These are phyloP conservation scores for Drosophila infuscata DNA, from an alignment of 2,888 invertebrate genomes.

Conservation along the genomic window DNA sequence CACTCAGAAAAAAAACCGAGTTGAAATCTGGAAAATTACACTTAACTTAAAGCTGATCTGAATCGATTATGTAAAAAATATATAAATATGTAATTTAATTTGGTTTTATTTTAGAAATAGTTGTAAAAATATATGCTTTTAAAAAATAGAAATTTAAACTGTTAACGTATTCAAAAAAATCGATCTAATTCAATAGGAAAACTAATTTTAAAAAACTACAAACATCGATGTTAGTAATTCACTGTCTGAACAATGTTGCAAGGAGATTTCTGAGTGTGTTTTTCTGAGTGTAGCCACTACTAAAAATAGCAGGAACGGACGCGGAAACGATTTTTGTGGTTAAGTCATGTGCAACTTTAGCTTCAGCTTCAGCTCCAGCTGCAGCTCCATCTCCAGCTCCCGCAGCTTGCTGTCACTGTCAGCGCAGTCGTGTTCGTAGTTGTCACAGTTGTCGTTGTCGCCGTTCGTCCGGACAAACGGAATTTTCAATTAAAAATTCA, in stretches of 20 bases:
- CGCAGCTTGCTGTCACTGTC: conserved; percentile 25
- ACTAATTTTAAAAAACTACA: not conserved
- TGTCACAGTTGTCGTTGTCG: conserved; percentile 16
- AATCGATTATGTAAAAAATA: no score
- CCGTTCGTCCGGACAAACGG: conserved; percentile 55
- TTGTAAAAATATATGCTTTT: not conserved
- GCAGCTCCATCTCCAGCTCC: not conserved
- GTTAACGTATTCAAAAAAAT: not conserved
- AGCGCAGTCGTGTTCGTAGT: conserved; percentile 19
- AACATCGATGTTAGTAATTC: not conserved
- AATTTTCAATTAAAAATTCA: conserved; percentile 82
- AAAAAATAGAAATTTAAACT: not conserved
- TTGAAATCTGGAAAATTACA: no score
- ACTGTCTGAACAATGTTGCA: accelerated
- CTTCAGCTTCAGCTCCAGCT: not conserved
- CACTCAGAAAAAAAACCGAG: no score
- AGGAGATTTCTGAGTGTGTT: not conserved
- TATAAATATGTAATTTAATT: no score
- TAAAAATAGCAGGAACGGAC: conserved; percentile 30
- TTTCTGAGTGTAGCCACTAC: conserved; percentile 5
- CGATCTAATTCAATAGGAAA: not conserved
- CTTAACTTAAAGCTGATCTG: no score
- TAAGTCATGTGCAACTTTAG: conserved; percentile 18
- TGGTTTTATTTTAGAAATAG: not conserved
- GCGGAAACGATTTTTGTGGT: conserved; percentile 67